Evolutionary conservation across 2,113 vertebrate genomes (phyloP), one percentile per base, ranked within the genome.

Genomic region (Pseudolaguvia tuberculata): DNA sequence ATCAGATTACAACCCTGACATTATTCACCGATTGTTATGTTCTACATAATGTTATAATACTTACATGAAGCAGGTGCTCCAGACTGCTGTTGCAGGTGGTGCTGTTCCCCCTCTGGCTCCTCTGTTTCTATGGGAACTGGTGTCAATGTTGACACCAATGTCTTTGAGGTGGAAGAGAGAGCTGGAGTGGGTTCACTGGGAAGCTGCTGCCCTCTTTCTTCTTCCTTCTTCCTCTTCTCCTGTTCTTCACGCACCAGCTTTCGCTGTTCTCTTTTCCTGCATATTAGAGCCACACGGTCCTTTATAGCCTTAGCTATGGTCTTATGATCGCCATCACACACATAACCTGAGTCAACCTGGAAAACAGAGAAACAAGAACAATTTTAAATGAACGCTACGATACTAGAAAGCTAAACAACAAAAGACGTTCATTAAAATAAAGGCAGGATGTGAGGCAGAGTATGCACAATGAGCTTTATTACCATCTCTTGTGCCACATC

Each of bases 401-500:
- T 9, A 51, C 1, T 39, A 5, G 15, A 5, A 66, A 56, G 25
- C 23, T 29, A 57, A n/a, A 59, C 21, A 10, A 66, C 29, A 42
- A 47, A 67, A 67, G n/a, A n/a, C n/a, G 17, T n/a, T 47, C 15
- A 47, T 0, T 39, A n/a, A 68, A 18, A 39, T 42, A 17, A 18
- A 52, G 2, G 4, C 20, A 20, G 11, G 29, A 11, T 50, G 5
- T 5, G 61, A 17, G 29, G 52, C 42, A 59, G 12, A 48, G 66
- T 45, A 39, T 11, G 23, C 21, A 15, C 47, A 42, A 21, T 23
- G 6, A 66, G 70, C 45, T 69, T 69, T 39, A 68, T 92, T 87
- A 98, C 96, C 96, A 99, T 99, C 91, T 99, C 96, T 84, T 97
- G 96, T 61, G 96, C 94, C 82, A 99, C 96, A 57, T 96, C 95